Evolutionary conservation across 2,113 vertebrate species (phyloP), one percentile per base, ranked within the genome.

Genomic region (Sphaerodactylus townsendi): DNA sequence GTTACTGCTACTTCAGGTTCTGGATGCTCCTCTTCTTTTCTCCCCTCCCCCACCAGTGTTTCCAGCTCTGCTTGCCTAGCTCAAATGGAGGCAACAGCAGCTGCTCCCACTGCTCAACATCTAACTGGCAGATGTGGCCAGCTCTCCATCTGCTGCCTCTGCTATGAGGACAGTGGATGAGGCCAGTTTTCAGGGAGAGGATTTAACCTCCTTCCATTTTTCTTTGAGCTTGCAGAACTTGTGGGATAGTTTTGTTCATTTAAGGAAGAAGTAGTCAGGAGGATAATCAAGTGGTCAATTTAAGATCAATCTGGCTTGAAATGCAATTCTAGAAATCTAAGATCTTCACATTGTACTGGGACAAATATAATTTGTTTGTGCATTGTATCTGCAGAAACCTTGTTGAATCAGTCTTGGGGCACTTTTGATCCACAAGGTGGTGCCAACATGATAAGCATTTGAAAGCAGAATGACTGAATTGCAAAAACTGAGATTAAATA

Each of bases 371-470:
- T 33, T 44, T 13, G 19, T 44, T 10, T 53, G 17, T 10, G 64
- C 33, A 44, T n/a, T 72, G 5, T 21, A 65, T 39, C 74, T 41
- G 25, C 10, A n/a, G 19, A 37, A 65, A 33, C n/a, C 70, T 28
- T 6, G 41, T 37, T 68, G 66, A 48, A 48, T 73, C 30, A 37
- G 33, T 23, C 28, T 50, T 66, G 23, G 11, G 56, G 53, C 30
- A 15, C 48, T 74, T 85, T 53, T 44, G 46, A 68, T 75, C 84
- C 77, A 85, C 84, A 79, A 85, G 84, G 70, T 81, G 70, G 84
- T 81, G 84, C 77, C 84, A 68, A 62, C 44, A 64, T 74, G 59
- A 85, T 74, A 72, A 66, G 64, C 59, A 74, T 66, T 80, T 62
- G 74, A 66, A 46, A 80, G 14, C 30, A 69, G 44, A 74, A 53